A percentile compares a stretch with the other conserved stretches of the same genome.
phyloP scores from a whole-genome alignment of 2,797 vertebrate species.

The Urosaurus nigricauda region DNA sequence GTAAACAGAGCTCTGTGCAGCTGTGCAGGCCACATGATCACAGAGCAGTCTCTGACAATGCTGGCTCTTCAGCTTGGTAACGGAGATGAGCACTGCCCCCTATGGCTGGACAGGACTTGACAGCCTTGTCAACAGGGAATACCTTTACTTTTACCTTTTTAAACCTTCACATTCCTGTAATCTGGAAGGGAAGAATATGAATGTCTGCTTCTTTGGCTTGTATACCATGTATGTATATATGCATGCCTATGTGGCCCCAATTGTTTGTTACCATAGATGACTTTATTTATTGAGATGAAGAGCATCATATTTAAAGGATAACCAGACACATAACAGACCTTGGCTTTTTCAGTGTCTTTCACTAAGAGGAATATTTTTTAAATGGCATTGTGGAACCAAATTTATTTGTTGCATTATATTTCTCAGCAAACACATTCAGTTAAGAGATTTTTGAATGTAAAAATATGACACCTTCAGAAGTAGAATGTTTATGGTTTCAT shows the following conservation, averaged over 20 bases:
- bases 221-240: not conserved
- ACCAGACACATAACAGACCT: not conserved
- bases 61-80: too few species aligned
- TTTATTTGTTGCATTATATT: not conserved
- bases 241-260: not conserved
- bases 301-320: not conserved
- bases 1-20: too few species aligned
- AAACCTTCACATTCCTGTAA: not conserved
- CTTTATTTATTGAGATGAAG: not conserved
- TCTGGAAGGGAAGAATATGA: not conserved
- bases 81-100: too few species aligned
- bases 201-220: not conserved
- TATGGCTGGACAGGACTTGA: too few species aligned
- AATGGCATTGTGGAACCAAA: not conserved
- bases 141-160: not conserved
- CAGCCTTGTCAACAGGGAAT: too few species aligned
- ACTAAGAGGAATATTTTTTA: not conserved
- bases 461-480: not conserved
- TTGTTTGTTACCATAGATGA: not conserved
- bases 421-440: not conserved
- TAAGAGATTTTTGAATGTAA: constrained; percentile 10
- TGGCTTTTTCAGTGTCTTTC: not conserved
- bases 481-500: not conserved
- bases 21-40: too few species aligned
- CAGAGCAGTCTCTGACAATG: too few species aligned